phyloP scores from a whole-genome alignment of 2,888 invertebrate species.

The Ferdinandea cuprea region DNA sequence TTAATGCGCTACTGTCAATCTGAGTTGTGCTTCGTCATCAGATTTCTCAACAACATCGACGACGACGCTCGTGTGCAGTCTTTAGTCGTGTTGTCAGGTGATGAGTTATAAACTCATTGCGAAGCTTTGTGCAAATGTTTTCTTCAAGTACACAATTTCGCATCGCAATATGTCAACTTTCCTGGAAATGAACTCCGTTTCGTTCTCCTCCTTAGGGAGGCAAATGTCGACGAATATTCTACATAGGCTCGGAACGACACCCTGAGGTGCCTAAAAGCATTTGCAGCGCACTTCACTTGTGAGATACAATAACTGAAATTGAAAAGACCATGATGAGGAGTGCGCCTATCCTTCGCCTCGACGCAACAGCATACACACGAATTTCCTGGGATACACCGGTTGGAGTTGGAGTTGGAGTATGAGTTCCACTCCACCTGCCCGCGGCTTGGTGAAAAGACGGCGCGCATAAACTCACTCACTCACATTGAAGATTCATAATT shows the following conservation, averaged over 20 bases:
- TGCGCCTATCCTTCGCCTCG: not conserved
- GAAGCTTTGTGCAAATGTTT: slow-evolving; percentile 50
- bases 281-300: slow-evolving; percentile 41
- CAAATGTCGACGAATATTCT: not conserved
- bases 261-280: slow-evolving; percentile 52
- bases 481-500: slow-evolving; percentile 24
- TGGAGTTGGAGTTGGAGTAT: not conserved
- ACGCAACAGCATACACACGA: not conserved
- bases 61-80: not conserved
- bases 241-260: slow-evolving; percentile 22
- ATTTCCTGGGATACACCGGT: too few species aligned
- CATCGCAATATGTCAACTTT: slow-evolving; percentile 43
- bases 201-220: not conserved
- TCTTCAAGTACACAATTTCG: slow-evolving; percentile 48
- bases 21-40: slow-evolving; percentile 57
- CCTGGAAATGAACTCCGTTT: slow-evolving; percentile 4
- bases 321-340: slow-evolving; percentile 29
- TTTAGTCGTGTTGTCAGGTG: slow-evolving; percentile 29
- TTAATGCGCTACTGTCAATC: slow-evolving; percentile 59
- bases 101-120: slow-evolving; percentile 56
- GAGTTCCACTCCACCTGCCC: slow-evolving; percentile 8
- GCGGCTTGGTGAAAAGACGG: slow-evolving; percentile 10
- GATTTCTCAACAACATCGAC: too few species aligned
- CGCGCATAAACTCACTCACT: slow-evolving; percentile 34
- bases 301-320: slow-evolving; percentile 46